Evolutionary conservation across 2,888 invertebrate species (phyloP).

Genomic region (Stenoptilia bipunctidactyla): DNA sequence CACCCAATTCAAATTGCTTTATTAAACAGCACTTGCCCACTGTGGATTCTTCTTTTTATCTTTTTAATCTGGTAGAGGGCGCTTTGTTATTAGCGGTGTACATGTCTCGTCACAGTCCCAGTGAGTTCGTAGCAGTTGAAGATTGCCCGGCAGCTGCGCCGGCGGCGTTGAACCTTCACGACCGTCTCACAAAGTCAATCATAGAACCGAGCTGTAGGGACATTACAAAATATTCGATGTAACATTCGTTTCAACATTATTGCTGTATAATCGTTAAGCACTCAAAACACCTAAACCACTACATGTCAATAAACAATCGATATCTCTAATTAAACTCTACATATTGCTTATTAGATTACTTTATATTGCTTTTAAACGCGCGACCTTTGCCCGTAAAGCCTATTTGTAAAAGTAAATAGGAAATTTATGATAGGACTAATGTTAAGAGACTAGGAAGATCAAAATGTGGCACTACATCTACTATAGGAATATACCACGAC

Average conservation of each 20-base stretch:
- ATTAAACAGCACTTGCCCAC: too few relatives aligned
- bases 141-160: too few relatives aligned
- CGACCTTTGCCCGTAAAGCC: slow-evolving; percentile 41
- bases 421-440: slow-evolving; percentile 22
- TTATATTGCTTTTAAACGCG: slow-evolving; percentile 61
- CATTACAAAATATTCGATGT: slow-evolving; percentile 52
- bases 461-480: slow-evolving; percentile 53
- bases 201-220: slow-evolving; percentile 18
- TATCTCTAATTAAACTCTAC: slow-evolving; percentile 39
- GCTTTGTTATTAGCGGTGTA: too few relatives aligned
- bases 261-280: slow-evolving; percentile 53
- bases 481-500: slow-evolving; percentile 35
- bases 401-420: slow-evolving; percentile 33
- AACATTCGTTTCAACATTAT: slow-evolving; percentile 38
- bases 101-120: too few relatives aligned
- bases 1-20: too few relatives aligned
- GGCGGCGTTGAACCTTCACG: too few relatives aligned
- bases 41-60: too few relatives aligned
- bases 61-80: too few relatives aligned
- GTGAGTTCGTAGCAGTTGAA: too few relatives aligned
- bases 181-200: too few relatives aligned
- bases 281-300: slow-evolving; percentile 54
- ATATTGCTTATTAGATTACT: slow-evolving; percentile 63
- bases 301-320: slow-evolving; percentile 39
- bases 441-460: slow-evolving; percentile 27